A percentile compares a stretch with the other conserved stretches of the same genome.
Evolutionary conservation across 2,113 vertebrate species (phyloP).

Genomic region (Ceyx cyanopectus): DNA sequence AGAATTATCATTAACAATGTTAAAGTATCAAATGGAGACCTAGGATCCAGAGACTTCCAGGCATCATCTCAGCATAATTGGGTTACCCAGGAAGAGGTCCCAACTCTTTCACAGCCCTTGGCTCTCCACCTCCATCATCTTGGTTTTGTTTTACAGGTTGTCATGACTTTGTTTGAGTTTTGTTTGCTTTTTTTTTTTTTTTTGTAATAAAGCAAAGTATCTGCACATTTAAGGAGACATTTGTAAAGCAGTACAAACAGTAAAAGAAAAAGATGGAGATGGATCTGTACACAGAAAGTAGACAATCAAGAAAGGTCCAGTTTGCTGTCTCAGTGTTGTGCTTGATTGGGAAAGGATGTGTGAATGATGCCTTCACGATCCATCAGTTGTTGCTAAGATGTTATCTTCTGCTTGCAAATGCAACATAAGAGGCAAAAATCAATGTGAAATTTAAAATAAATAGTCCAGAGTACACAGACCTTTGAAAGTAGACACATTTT

Average conservation of each 20-base stretch:
- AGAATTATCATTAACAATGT: conserved; percentile 87
- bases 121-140: not conserved
- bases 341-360: not conserved
- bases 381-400: not conserved
- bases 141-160: not conserved
- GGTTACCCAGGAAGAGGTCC: conserved; percentile 53
- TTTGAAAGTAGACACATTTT: not conserved
- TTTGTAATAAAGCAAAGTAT: not conserved
- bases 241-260: not conserved
- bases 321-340: accelerated
- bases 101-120: conserved; percentile 23
- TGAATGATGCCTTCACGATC: accelerated
- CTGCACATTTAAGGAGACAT: not conserved
- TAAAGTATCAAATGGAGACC: conserved; percentile 81
- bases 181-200: not conserved
- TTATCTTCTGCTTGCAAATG: not conserved
- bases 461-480: not conserved
- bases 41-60: conserved; percentile 70
- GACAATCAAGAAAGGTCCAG: not conserved
- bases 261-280: not conserved
- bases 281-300: not conserved
- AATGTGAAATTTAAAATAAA: not conserved
- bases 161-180: not conserved
- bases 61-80: conserved; percentile 71
- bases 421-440: not conserved